Evolutionary conservation across 2,888 invertebrate genomes (phyloP).

Genomic region (Drosophila cracens): DNA sequence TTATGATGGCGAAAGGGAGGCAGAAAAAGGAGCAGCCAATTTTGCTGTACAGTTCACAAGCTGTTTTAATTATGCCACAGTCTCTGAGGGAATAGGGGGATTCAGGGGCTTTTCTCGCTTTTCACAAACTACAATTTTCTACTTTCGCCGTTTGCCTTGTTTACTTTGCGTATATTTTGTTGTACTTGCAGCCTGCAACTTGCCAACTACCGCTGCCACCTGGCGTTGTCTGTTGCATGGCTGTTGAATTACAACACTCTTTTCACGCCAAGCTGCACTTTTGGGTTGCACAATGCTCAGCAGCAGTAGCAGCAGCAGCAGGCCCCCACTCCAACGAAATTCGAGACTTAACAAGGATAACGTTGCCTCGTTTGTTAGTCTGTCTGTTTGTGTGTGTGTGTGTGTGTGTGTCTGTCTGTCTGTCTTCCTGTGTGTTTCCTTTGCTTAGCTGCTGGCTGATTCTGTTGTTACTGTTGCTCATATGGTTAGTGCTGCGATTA

Average conservation of each 20-base stretch:
- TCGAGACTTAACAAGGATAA: conserved; percentile 46
- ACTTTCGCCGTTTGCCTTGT: conserved; percentile 29
- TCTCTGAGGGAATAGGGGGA: background rate
- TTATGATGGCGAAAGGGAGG: conserved; percentile 40
- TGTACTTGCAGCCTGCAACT: conserved; percentile 29
- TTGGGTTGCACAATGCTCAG: conserved; percentile 53
- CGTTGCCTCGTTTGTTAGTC: conserved; percentile 28
- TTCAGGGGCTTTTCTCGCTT: background rate
- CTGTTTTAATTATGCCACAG: conserved; percentile 64
- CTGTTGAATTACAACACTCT: conserved; percentile 72
- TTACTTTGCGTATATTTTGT: conserved; percentile 31
- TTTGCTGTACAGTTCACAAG: conserved; percentile 49
- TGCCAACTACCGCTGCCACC: conserved; percentile 10
- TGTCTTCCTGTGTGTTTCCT: conserved; percentile 29
- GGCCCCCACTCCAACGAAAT: conserved; percentile 14
- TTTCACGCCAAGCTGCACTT: conserved; percentile 75
- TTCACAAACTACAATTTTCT: conserved; percentile 15
- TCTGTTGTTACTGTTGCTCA: conserved; percentile 22
- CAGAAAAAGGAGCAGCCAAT: conserved; percentile 51
- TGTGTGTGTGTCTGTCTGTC: conserved; percentile 20
- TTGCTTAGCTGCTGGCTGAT: conserved; percentile 46
- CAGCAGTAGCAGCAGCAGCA: conserved; percentile 6
- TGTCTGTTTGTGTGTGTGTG: conserved; percentile 22
- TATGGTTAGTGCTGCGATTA: conserved; percentile 55
- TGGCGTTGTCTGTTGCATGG: conserved; percentile 23